These are phyloP conservation scores for Ochotona curzoniae DNA, from an alignment of 2,113 vertebrate species.

Conservation along the genomic window DNA sequence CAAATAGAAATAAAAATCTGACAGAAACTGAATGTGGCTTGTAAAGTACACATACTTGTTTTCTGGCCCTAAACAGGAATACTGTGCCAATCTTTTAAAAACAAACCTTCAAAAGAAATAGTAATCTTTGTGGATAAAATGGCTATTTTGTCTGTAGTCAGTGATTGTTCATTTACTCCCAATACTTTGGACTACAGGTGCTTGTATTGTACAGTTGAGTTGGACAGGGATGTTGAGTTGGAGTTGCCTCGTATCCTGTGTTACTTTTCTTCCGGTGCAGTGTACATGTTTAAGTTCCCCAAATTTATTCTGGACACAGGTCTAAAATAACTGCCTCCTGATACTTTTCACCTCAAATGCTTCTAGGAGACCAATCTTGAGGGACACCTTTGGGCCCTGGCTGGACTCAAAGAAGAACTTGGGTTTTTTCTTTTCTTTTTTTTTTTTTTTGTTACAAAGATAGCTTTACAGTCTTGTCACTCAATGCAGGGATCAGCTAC, in stretches of 20 bases:
- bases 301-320: neutral
- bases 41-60: neutral
- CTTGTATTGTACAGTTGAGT: neutral
- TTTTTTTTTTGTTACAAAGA: neutral
- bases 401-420: neutral
- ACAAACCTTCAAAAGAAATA: neutral
- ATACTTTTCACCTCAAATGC: neutral
- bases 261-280: neutral
- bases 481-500: neutral
- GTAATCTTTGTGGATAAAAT: neutral
- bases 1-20: neutral
- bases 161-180: neutral
- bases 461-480: neutral
- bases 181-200: neutral
- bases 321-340: neutral
- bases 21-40: neutral
- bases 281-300: neutral
- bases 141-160: neutral
- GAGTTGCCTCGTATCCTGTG: neutral
- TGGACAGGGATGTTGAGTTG: neutral
- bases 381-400: neutral
- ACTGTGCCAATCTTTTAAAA: neutral
- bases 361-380: neutral
- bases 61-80: neutral
- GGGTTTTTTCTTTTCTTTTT: too few relatives aligned